phyloP scores from a whole-genome alignment of 2,797 vertebrate species.

The Anabas testudineus region DNA sequence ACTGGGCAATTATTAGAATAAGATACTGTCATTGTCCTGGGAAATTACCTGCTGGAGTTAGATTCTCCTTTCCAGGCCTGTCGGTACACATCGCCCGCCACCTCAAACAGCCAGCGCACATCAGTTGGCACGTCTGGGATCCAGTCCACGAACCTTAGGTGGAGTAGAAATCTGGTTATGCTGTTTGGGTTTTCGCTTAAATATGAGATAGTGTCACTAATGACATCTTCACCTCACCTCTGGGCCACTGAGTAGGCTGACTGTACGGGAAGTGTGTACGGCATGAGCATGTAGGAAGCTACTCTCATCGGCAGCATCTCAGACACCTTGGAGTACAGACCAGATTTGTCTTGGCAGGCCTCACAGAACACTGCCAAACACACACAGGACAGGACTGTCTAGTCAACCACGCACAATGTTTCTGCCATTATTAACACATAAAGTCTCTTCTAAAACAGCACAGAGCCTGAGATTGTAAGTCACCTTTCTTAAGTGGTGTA shows the following conservation, averaged over 20 bases:
- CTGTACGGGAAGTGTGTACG: slow-evolving; percentile 91
- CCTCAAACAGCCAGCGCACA: slow-evolving; percentile 85
- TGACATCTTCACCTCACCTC: slow-evolving; percentile 78
- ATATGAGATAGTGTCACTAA: not conserved
- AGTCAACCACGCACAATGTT: not conserved
- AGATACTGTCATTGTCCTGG: not conserved
- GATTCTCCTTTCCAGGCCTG: slow-evolving; percentile 69
- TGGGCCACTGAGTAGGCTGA: slow-evolving; percentile 84
- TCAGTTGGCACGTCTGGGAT: slow-evolving; percentile 91
- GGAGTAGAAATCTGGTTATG: not conserved
- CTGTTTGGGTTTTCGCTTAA: not conserved
- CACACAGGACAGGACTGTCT: slow-evolving; percentile 18
- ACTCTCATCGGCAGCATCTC: slow-evolving; percentile 86
- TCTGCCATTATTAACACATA: not conserved
- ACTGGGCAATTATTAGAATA: no score
- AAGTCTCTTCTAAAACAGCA: not conserved
- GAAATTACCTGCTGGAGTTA: slow-evolving; percentile 41
- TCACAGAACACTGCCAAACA: slow-evolving; percentile 86
- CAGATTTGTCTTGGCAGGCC: slow-evolving; percentile 82
- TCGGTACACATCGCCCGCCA: slow-evolving; percentile 81
- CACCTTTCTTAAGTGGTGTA: slow-evolving; percentile 86
- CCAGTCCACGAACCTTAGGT: slow-evolving; percentile 89
- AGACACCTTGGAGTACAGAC: slow-evolving; percentile 82
- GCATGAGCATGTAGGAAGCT: slow-evolving; percentile 90
- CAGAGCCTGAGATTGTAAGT: no score